phyloP scores from a whole-genome alignment of 1,140 invertebrate genomes.

The Neotoxoptera formosana region DNA sequence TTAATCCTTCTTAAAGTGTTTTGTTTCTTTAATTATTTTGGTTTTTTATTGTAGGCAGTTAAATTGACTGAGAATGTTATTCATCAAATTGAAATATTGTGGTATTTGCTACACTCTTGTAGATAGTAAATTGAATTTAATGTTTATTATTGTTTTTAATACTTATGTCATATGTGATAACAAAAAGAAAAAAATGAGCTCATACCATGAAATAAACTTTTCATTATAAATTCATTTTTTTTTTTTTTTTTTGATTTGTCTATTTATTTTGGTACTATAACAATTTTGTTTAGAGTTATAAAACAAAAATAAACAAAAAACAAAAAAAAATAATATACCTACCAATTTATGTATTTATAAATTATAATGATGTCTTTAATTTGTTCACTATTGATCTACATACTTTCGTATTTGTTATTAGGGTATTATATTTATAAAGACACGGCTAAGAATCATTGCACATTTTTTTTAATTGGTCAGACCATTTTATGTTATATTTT shows the following conservation, averaged over 20 bases:
- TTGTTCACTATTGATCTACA: slow-evolving; percentile 19
- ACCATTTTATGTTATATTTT: background rate
- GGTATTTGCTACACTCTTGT: background rate
- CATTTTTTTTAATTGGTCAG: background rate
- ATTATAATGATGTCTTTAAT: background rate
- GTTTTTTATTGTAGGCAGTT: background rate
- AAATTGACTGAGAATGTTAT: background rate
- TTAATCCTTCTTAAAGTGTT: background rate
- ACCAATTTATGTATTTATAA: background rate
- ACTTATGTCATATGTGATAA: slow-evolving; percentile 22
- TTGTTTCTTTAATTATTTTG: background rate
- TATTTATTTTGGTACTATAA: slow-evolving; percentile 37
- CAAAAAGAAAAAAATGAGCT: slow-evolving; percentile 18
- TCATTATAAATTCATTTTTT: slow-evolving; percentile 30
- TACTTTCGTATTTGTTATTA: slow-evolving; percentile 9
- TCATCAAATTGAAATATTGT: slow-evolving; percentile 9
- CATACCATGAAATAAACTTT: background rate
- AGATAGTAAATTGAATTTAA: background rate
- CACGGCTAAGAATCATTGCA: background rate
- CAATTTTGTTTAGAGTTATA: background rate
- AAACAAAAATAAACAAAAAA: background rate
- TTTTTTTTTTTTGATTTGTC: slow-evolving; percentile 14
- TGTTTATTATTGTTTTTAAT: background rate
- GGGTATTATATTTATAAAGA: background rate
- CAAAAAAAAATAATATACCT: background rate